Conservation (phyloP, 2,113 vertebrate genomes). For the Centropristis striata region DNA sequence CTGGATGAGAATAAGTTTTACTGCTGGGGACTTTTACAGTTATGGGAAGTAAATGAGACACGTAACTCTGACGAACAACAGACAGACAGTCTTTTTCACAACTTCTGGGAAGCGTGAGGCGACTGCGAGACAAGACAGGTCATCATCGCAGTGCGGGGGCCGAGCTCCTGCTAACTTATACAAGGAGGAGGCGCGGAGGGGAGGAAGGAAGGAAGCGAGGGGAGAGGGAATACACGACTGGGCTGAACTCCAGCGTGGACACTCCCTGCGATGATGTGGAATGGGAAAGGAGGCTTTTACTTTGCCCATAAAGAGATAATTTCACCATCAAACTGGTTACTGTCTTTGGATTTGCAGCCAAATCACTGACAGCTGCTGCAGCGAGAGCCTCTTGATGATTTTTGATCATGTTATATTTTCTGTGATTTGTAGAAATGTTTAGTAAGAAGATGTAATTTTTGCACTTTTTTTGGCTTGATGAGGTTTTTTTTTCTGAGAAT, state of each 20-base stretch:
- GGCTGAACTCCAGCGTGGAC: constrained; percentile 59
- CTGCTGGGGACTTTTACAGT: constrained; percentile 35
- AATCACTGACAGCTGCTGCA: constrained; percentile 64
- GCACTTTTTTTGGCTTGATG: background rate
- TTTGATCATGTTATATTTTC: constrained; percentile 41
- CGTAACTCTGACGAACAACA: constrained; percentile 31
- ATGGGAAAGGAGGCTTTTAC: constrained; percentile 54
- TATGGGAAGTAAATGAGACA: constrained; percentile 16
- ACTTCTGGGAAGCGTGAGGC: constrained; percentile 55
- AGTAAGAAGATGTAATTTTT: background rate
- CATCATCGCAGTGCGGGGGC: constrained; percentile 38
- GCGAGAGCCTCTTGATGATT: constrained; percentile 7
- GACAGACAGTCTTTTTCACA: constrained; percentile 24
- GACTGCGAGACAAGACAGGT: constrained; percentile 37
- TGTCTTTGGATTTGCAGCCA: constrained; percentile 20
- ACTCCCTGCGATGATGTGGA: constrained; percentile 70
- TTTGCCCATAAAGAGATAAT: constrained; percentile 63
- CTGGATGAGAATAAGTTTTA: constrained; percentile 22
- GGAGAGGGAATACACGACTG: constrained; percentile 49
- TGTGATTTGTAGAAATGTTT: constrained; percentile 34
- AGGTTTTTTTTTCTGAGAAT: constrained; percentile 6
- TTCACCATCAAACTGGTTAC: constrained; percentile 65
- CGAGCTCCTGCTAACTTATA: constrained; percentile 36
- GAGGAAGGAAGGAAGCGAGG: constrained; percentile 46
- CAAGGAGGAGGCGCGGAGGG: constrained; percentile 32